Percentiles rank a stretch among this genome's conserved stretches.
Evolutionary conservation across 2,888 invertebrate species (phyloP).

Genomic region (Blastobasis adustella): DNA sequence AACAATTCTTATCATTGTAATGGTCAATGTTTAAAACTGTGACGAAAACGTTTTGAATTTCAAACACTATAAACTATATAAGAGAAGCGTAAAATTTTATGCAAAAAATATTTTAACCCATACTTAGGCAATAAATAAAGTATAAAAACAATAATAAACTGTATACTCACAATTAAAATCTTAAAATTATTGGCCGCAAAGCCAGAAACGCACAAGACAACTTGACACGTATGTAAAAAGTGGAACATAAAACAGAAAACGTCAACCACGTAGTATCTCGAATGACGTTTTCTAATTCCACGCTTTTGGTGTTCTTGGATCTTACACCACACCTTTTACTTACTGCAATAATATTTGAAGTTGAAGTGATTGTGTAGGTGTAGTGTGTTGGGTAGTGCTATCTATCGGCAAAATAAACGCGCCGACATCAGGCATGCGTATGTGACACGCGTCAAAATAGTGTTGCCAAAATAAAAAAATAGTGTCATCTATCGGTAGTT

Average conservation of each 20-base stretch:
- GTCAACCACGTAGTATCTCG: slow-evolving; percentile 21
- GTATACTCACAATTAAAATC: slow-evolving; percentile 61
- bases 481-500: neutral
- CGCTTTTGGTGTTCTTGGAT: too few species aligned
- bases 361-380: too few species aligned
- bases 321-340: too few species aligned
- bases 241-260: slow-evolving; percentile 34
- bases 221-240: slow-evolving; percentile 72
- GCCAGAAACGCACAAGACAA: slow-evolving; percentile 57
- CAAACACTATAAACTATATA: too few species aligned
- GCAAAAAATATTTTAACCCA: slow-evolving; percentile 3
- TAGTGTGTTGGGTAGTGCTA: neutral
- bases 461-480: slow-evolving; percentile 18
- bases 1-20: neutral
- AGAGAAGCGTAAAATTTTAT: too few species aligned
- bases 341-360: too few species aligned
- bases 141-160: slow-evolving; percentile 14
- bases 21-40: slow-evolving; percentile 20
- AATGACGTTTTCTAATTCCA: too few species aligned
- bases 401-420: slow-evolving; percentile 16
- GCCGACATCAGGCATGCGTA: slow-evolving; percentile 7
- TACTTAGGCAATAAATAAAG: slow-evolving; percentile 9
- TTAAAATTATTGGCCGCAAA: slow-evolving; percentile 62
- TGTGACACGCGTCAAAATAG: slow-evolving; percentile 31
- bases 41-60: slow-evolving; percentile 12